phyloP scores from a whole-genome alignment of 2,888 invertebrate species.

The Megamerina dolium region DNA sequence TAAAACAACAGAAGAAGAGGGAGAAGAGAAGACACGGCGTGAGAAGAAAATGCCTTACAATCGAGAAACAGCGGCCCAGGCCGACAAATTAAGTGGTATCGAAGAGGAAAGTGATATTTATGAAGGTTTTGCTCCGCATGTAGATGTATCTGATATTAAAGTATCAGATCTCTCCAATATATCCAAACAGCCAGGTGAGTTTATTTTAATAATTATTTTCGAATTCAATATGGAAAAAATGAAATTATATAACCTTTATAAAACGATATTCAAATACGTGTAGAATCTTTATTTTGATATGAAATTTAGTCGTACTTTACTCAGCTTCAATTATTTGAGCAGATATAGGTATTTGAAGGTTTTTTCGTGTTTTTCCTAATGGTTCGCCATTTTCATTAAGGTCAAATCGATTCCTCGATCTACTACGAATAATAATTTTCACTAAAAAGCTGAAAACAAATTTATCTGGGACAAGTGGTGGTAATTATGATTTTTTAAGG shows the following conservation, averaged over 20 bases:
- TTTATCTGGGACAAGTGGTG: too few relatives aligned
- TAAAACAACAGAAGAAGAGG: neutral
- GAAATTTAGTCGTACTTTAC: too few relatives aligned
- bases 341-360: too few relatives aligned
- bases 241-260: slow-evolving; percentile 4
- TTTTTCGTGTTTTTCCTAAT: too few relatives aligned
- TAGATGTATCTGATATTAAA: slow-evolving; percentile 73
- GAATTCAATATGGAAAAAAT: slow-evolving; percentile 7
- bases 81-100: slow-evolving; percentile 68
- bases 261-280: neutral
- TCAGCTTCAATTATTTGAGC: too few relatives aligned
- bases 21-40: neutral
- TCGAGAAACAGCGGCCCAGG: slow-evolving; percentile 48
- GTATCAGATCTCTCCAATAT: slow-evolving; percentile 43
- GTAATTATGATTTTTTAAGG: too few relatives aligned
- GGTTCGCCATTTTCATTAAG: too few relatives aligned
- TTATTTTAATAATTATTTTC: neutral
- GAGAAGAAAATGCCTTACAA: slow-evolving; percentile 46
- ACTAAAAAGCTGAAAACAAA: too few relatives aligned
- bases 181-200: slow-evolving; percentile 34
- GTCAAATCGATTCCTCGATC: too few relatives aligned
- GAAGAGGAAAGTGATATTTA: slow-evolving; percentile 71
- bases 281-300: slow-evolving; percentile 6
- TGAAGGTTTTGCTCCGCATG: slow-evolving; percentile 75
- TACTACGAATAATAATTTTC: too few relatives aligned